Base-by-base conservation (phyloP, 2,113 vertebrate species). In the Petroica traversi region DNA sequence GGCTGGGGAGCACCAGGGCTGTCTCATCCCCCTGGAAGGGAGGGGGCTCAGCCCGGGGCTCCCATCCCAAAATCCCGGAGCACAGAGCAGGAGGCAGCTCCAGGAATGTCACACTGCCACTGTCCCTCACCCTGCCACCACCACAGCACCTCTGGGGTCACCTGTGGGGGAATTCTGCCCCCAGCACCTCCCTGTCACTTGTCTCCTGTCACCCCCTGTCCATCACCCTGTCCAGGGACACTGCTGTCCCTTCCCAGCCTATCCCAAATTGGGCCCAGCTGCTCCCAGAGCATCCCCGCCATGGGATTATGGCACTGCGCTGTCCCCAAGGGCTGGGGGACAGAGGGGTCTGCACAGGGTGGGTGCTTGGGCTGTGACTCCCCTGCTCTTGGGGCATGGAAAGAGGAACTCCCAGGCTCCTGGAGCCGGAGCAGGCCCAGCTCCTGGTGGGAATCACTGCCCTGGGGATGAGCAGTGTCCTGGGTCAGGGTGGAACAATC, bases 281-380 rank as follows among this genome's bases (percentile, higher is more conserved):
- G 67, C 43, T 80, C 45, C 45, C 2, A 0, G 33, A 14, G 26
- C 48, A 45, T 46, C 31, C 33, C 40, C 20, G 43, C 0, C 0
- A 1, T 1, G 25, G 54, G 23, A 31, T 10, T 8, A 2, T 1
- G 13, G 33, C 52, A 8, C 29, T 19, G 51, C 8, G 0, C 17
- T 33, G 45, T 49, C 33, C 58, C 46, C 0, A 0, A 28, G 34
- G n/a, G 24, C 40, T 20, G 7, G 7, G 41, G 41, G 41, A 41
- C 41, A 41, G 41, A 41, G 41, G 41, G 41, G 41, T 41, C 41
- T 41, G 41, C 13, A 41, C 41, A 13, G 41, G 41, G 41, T 41
- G 41, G 41, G 41, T 12, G 12, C 41, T 41, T 14, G 41, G 41
- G 41, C 41, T 41, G 41, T 41, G 41, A 41, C 15, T 41, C 41